These are phyloP conservation scores for Helicoverpa zea DNA, from an alignment of 1,140 invertebrate genomes.

Conservation along the genomic window DNA sequence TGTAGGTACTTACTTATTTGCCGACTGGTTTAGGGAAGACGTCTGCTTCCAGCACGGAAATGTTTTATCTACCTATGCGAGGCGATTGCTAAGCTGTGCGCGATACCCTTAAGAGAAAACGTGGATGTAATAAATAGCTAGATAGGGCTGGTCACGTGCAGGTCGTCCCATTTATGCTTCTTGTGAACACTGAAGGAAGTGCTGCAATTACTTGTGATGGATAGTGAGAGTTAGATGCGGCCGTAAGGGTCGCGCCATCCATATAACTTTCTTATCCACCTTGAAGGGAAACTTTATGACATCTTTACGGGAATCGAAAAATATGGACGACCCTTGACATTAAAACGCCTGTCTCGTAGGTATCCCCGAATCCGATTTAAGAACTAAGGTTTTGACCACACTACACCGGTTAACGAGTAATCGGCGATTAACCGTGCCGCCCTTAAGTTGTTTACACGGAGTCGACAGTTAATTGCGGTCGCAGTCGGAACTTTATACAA, in stretches of 20 bases:
- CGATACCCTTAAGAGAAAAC: constrained; percentile 60
- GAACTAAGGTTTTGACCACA: constrained; percentile 48
- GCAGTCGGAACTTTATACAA: constrained; percentile 24
- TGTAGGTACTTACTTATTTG: too few species aligned
- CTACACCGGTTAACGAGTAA: constrained; percentile 41
- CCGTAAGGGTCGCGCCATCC: constrained; percentile 65
- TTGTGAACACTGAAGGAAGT: constrained; percentile 71
- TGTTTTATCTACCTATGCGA: constrained; percentile 11
- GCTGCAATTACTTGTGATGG: constrained; percentile 72
- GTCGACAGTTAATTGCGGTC: constrained; percentile 43
- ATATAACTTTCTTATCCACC: constrained; percentile 74
- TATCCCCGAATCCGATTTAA: constrained; percentile 56
- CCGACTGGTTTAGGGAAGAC: too few species aligned
- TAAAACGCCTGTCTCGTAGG: constrained; percentile 57
- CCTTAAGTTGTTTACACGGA: constrained; percentile 21
- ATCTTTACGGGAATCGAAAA: constrained; percentile 73
- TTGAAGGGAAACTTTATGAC: constrained; percentile 73
- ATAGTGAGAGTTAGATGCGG: constrained; percentile 70
- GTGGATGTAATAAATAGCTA: constrained; percentile 64
- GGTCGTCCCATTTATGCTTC: constrained; percentile 69
- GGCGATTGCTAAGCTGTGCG: constrained; percentile 34
- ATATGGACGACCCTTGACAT: constrained; percentile 69
- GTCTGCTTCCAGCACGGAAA: too few species aligned
- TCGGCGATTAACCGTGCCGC: constrained; percentile 40
- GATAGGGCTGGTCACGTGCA: constrained; percentile 70